Evolutionary conservation across 2,888 invertebrate genomes (phyloP), one percentile per base, ranked within the genome.

Genomic region (Hypomecis atomaria): DNA sequence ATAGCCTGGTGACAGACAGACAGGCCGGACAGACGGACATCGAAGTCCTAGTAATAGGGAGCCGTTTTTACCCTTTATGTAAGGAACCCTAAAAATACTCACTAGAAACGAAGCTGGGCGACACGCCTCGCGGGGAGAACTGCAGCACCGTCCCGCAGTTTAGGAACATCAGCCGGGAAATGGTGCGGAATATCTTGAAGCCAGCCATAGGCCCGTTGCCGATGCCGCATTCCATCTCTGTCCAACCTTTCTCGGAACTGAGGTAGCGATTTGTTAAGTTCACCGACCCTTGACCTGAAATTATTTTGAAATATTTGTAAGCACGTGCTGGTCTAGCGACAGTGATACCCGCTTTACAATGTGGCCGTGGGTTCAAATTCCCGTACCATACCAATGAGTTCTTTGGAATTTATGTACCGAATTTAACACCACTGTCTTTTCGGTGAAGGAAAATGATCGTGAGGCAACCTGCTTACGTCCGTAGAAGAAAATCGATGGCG

Each of bases 241-340:
- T 94, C 98, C 98, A 98, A 10, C 97, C 96, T 84, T 96, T 96
- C 59, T 97, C 96, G 0, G 96, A 96, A 59, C 97, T 94, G 10
- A 98, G 93, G 76, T 97, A 94, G 65, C 97, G 94, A 76, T 96
- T 96, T 6, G 96, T 95, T 11, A 97, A 84, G 73, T 96, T 95
- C 55, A 98, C 94, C n/a, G 96, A 95, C 0, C 97, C 96, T 37
- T 94, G 93, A 47, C 98, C 97, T 89, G 84, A 13, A 83, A 86
- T 13, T 13, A 8, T 10, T 43, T 44, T 10, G 13, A 43, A 8
- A n/a, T 34, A 47, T 47, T 23, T 7, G 23, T 44, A 37, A 38
- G 23, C 44, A 47, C 6, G 23, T 23, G 23, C 1, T 1, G 23
- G 23, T 23, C 23, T 23, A 23, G 23, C 3, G 23, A 23, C 23